Evolutionary conservation across 2,113 vertebrate species (phyloP).

Genomic region (Pardalotus punctatus): DNA sequence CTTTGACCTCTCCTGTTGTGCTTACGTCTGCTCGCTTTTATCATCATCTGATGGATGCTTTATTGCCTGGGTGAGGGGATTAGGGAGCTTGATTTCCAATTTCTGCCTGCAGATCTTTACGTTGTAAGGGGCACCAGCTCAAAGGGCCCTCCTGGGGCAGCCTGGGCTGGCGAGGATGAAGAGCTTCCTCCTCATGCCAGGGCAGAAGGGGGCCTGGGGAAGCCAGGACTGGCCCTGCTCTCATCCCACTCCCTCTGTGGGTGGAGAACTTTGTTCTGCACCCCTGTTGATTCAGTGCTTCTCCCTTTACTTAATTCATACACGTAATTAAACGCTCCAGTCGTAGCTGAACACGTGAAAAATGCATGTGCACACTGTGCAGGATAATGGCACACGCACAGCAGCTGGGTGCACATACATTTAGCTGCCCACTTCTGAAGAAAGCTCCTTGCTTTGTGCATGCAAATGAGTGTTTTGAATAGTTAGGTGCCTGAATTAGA

Average conservation of each 20-base stretch:
- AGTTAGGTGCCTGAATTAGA: neutral
- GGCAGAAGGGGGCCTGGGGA: neutral
- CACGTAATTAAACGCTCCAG: neutral
- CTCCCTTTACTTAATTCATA: neutral
- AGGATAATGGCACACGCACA: neutral
- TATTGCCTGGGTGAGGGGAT: neutral
- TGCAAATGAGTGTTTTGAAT: neutral
- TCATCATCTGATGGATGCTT: neutral
- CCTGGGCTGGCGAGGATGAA: neutral
- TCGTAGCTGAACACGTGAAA: neutral
- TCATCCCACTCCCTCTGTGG: neutral
- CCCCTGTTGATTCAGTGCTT: neutral
- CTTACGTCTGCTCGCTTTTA: rapidly evolving
- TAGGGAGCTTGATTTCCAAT: neutral
- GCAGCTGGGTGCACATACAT: neutral
- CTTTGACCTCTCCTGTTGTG: neutral
- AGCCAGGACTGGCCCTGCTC: neutral
- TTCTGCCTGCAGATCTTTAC: neutral
- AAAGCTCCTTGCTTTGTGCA: neutral
- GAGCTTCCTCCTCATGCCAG: neutral
- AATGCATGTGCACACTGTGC: neutral
- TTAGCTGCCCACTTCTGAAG: neutral
- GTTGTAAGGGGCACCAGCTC: neutral
- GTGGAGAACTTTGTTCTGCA: neutral
- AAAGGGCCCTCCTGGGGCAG: neutral